Evolutionary conservation across 2,888 invertebrate species (phyloP), one percentile per base, ranked within the genome.

Genomic region (Ethmia dodecea): DNA sequence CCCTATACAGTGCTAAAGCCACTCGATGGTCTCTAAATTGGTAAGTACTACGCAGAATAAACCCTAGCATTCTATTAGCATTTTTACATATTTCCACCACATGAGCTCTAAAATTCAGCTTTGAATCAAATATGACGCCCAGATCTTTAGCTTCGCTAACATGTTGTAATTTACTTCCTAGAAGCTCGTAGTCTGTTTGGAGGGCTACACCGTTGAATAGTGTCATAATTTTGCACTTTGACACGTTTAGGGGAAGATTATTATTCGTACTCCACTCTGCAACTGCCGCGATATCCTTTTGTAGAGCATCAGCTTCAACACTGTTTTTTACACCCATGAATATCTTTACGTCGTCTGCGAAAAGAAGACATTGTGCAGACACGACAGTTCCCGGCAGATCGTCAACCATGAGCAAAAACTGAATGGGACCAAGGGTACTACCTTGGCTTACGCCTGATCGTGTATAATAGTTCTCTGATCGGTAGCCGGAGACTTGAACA

Each of bases 301-400:
- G 14, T 9, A 28, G 13, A n/a, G 13, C 14, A 5, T 13, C 1
- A 28, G 8, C 9, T 4, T 28, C 28, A 6, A n/a, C 28, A 9
- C 5, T 6, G 5, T 10, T 8, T 3, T 10, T 14, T 13, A 28
- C 14, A 28, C 2, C 13, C 6, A 13, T 14, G 14, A n/a, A 28
- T 4, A 28, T 30, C 37, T 34, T 30, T 39, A 46, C 35, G 34
- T 32, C 38, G 40, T 47, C 28, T 13, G 37, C 42, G 43, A 42
- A 40, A 41, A 28, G 1, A 1, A 28, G 9, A 28, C 28, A 28
- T 14, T 6, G 13, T 1, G 28, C 6, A 4, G 1, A 2, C 3
- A 13, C 14, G 5, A 28, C 9, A 8, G 14, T 13, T 9, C 6
- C 9, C 4, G 28, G 28, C 10, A 28, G 14, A 9, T 28, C 28